Base-by-base conservation (phyloP, 2,888 invertebrate genomes). In the Serripes groenlandicus region DNA sequence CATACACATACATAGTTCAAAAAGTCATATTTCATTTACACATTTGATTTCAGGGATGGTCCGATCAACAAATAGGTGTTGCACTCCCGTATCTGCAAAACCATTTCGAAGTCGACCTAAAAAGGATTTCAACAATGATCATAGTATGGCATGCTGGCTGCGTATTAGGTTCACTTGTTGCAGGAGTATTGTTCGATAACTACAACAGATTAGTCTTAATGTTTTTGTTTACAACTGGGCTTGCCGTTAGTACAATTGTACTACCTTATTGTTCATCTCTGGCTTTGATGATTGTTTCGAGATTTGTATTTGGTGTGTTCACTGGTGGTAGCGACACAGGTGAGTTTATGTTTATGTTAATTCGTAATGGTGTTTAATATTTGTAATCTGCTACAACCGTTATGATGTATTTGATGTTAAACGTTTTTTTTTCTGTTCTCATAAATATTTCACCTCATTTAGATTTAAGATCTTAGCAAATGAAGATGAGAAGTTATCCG, bases 261-360 rank as follows among this genome's bases (percentile, higher is more conserved):
- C 28, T 68, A 21, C 75, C 75, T 4, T 69, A 68, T 26, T 54
- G 37, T 28, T 35, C 54, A 26, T 56, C 75, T 18, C 58, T 75
- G 35, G 26, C 37, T 26, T 58, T 58, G 5, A 75, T 75, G 75
- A 11, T 75, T 11, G 69, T 58, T 2, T n/a, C 58, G 1, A 34
- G 75, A 56, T 52, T 69, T 5, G 52, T 58, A 2, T 37, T 68
- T 30, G 75, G 75, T 15, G 23, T 54, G 3, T 75, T 75, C 30
- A 68, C 52, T 35, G 68, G 69, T 18, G 75, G 58, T 11, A 15
- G 68, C 9, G 75, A 75, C 32, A 75, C 69, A 37, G 75, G 75
- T 58, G 5, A 26, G 9, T 11, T 58, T 7, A 3, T 11, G n/a
- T n/a, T 54, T 11, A 21, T 54, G 54, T n/a, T n/a, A n/a, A n/a